Evolutionary conservation across 2,797 vertebrate genomes (phyloP), one percentile per base, ranked within the genome.

Genomic region (Pangasius djambal): DNA sequence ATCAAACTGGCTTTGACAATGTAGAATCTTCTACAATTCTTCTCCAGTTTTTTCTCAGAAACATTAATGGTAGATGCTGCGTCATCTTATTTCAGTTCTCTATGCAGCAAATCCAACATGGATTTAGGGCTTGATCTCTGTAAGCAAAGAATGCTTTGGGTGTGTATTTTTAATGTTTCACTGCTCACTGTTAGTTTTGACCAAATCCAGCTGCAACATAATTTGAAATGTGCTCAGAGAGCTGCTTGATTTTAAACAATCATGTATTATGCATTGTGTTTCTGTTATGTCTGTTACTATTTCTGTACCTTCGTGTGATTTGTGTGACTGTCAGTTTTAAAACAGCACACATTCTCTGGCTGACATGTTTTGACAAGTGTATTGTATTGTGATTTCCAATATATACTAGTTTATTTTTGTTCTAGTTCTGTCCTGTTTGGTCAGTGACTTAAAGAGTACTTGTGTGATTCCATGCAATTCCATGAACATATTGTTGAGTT

Each of bases 1-100:
- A 74, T 55, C 37, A 83, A 63, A 88, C 81, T 83, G 55, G n/a
- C 40, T 84, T 77, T 88, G 59, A 63, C 44, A 6, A 67, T 84
- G 55, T 61, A 10, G 37, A 72, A 44, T 57, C 40, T 69, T 67
- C 40, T 67, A 52, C 44, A 31, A 20, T 67, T 67, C 9, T 67
- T 84, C 81, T n/a, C 15, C 18, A 31, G 40, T 65, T 25, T 67
- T 34, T 69, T 52, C 63, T 69, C 0, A 22, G 25, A 85, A 85
- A 85, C 9, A 69, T 31, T 22, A n/a, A 16, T 28, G 22, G 22
- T 28, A 67, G 16, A 48, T 31, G 37, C 81, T n/a, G 40, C 12
- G 1, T 84, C 25, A n/a, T n/a, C 59, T 20, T 50, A 31, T 67
- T 83, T 48, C 40, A n/a, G 15, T 18, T 18, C 8, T 67, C 15